Base-by-base conservation (phyloP, 2,113 vertebrate genomes). In the Cavia porcellus region DNA sequence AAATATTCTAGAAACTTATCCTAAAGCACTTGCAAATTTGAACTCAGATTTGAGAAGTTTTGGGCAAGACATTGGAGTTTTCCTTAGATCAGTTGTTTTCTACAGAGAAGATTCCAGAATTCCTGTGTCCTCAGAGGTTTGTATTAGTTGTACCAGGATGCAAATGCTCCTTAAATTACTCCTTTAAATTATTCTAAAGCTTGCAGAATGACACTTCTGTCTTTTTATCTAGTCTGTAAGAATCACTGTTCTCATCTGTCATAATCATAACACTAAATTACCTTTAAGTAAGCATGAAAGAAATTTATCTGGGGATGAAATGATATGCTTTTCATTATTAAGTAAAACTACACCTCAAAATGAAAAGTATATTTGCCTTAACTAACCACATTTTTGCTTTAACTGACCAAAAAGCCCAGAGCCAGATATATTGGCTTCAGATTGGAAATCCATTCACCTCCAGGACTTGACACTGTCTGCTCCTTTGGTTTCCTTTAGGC, bases 201-300 rank as follows among this genome's bases (percentile, higher is more conserved):
- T 93, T 93, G 3, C 0, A 7, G 30, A 17, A 7, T 55, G 84
- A 57, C 92, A 90, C 81, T 74, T 86, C 84, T 57, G 22, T 74
- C 86, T 95, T 96, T 95, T 93, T 74, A 93, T 84, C 62, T 20
- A n/a, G 59, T 85, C 91, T 86, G 50, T 52, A 70, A 89, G 86
- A 95, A 83, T 70, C 64, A 0, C 50, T 64, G 5, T 12, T 19
- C 91, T 86, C 91, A 75, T 96, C 86, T 80, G 20, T 96, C 94
- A 94, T 95, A 75, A 96, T 97, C 94, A 84, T 87, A 81, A 74
- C 77, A 45, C 86, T 81, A 86, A 97, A 96, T 97, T 95, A 96
- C 86, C 97, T 96, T 70, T 97, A 93, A 94, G 91, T 74, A 90
- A 95, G 96, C 97, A 93, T 95, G 96, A 87, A 85, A 82, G 93